phyloP scores from a whole-genome alignment of 2,113 vertebrate genomes.

The Platanista minor region DNA sequence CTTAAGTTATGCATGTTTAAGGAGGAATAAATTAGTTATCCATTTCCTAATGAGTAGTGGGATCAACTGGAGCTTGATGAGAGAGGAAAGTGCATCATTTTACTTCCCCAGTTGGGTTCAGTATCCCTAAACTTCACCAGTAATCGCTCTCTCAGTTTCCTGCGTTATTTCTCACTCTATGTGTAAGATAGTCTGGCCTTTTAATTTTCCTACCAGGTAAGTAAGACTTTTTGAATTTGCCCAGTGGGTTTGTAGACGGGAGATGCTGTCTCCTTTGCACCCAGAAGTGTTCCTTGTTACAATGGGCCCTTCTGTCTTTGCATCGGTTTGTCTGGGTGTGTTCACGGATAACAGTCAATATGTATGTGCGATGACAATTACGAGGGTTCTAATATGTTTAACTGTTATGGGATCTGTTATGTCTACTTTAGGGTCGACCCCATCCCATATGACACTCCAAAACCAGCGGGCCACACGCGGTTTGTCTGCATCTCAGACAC shows the following conservation, averaged over 20 bases:
- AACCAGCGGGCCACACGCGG: constrained; percentile 97
- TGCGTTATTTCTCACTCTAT: not conserved
- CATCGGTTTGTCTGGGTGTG: not conserved
- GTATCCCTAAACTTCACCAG: constrained; percentile 16
- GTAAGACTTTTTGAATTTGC: constrained; percentile 41
- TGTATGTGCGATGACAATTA: constrained; percentile 67
- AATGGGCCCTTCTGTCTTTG: not conserved
- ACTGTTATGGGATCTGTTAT: constrained; percentile 81
- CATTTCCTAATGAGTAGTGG: not conserved
- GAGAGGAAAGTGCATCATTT: constrained; percentile 36
- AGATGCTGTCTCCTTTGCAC: not conserved
- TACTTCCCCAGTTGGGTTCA: constrained; percentile 44
- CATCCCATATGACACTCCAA: constrained; percentile 96
- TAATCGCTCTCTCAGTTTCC: constrained; percentile 16
- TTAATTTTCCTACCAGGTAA: constrained; percentile 62
- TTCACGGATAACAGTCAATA: not conserved
- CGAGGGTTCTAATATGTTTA: constrained; percentile 75
- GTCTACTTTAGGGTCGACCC: constrained; percentile 95
- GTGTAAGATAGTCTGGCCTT: not conserved
- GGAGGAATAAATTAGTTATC: constrained; percentile 61
- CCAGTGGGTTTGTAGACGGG: not conserved
- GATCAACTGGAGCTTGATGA: constrained; percentile 28
- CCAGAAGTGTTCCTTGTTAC: not conserved
- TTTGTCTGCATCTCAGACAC: constrained; percentile 99
- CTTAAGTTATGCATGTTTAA: constrained; percentile 66